These are phyloP conservation scores for Euschistus heros DNA, from an alignment of 1,140 invertebrate species.

Conservation along the genomic window DNA sequence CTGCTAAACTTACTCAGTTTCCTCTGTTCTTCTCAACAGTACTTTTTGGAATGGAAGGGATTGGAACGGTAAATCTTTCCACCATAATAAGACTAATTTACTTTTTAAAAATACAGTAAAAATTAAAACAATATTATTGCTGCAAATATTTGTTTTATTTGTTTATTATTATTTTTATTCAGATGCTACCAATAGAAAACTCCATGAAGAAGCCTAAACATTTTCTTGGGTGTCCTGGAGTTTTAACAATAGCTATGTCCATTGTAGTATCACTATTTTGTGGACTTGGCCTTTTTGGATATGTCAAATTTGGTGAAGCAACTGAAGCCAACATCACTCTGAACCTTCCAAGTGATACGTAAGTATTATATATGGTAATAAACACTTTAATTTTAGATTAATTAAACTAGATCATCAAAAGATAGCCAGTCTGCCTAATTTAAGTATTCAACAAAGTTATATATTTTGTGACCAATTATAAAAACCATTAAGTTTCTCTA, in stretches of 20 bases:
- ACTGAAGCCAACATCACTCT: conserved; percentile 62
- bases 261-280: conserved; percentile 73
- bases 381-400: conserved; percentile 47
- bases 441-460: background rate
- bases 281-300: conserved; percentile 77
- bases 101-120: background rate
- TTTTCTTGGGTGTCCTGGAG: conserved; percentile 70
- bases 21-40: conserved; percentile 43
- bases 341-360: conserved; percentile 45
- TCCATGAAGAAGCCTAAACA: conserved; percentile 72
- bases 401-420: background rate
- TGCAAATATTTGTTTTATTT: conserved; percentile 63
- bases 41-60: conserved; percentile 67
- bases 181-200: conserved; percentile 83
- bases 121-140: conserved; percentile 41
- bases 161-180: conserved; percentile 25
- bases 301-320: conserved; percentile 57
- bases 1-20: conserved; percentile 25
- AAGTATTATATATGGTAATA: conserved; percentile 2
- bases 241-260: conserved; percentile 77
- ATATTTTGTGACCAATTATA: too few relatives aligned
- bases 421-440: background rate
- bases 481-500: too few relatives aligned
- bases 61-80: conserved; percentile 47
- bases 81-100: background rate